These are phyloP conservation scores for Cyanistes caeruleus DNA, from an alignment of 2,113 vertebrate species.

Conservation along the genomic window DNA sequence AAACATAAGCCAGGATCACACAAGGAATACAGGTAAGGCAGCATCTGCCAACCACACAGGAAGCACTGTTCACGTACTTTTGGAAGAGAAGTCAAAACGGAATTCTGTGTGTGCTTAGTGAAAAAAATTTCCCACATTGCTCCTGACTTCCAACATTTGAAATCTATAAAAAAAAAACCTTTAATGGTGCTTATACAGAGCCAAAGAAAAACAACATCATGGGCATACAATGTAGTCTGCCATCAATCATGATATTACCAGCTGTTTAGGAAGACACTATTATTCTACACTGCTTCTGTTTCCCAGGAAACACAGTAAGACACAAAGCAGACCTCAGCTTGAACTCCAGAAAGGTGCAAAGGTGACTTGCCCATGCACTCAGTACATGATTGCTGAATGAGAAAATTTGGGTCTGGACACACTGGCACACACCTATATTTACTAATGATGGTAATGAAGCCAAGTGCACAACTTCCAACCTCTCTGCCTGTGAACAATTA, in stretches of 20 bases:
- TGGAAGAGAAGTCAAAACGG: background rate
- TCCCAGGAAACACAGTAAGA: slow-evolving; percentile 46
- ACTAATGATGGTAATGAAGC: slow-evolving; percentile 34
- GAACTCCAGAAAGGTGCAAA: slow-evolving; percentile 59
- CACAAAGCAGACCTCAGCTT: slow-evolving; percentile 29
- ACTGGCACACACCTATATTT: slow-evolving; percentile 39
- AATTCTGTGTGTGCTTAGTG: background rate
- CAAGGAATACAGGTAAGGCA: background rate
- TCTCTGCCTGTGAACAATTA: background rate
- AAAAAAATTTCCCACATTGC: background rate
- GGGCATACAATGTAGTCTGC: background rate
- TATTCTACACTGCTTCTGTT: slow-evolving; percentile 21
- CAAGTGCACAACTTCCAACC: background rate
- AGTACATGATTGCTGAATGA: background rate
- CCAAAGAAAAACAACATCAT: slow-evolving; percentile 11
- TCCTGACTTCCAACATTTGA: background rate
- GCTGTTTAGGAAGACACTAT: background rate
- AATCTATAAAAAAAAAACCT: background rate
- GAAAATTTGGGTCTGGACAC: slow-evolving; percentile 17
- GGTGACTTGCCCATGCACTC: background rate
- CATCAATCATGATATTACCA: background rate
- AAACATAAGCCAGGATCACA: background rate
- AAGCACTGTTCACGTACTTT: background rate
- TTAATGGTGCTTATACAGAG: background rate
- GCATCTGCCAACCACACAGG: background rate